These are phyloP conservation scores for Diplolepis rosae DNA, from an alignment of 2,888 invertebrate species.

Conservation along the genomic window DNA sequence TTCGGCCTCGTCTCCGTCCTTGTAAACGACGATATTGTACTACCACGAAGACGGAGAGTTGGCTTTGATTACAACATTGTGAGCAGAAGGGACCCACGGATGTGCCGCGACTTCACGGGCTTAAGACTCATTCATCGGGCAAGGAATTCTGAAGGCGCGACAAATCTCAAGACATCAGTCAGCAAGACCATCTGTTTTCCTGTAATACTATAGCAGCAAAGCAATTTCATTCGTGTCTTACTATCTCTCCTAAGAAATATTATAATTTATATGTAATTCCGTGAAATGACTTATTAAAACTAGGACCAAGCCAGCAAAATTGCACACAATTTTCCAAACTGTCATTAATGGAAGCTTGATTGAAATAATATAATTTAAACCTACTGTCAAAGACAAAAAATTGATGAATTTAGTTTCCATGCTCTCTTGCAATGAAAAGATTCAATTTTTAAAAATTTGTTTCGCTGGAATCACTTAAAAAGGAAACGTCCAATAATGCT, in stretches of 20 bases:
- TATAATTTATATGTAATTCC: constrained; percentile 10
- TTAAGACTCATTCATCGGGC: constrained; percentile 56
- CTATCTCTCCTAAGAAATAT: not conserved
- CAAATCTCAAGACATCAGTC: constrained; percentile 47
- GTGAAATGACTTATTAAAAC: not conserved
- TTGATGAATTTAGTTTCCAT: too few species aligned
- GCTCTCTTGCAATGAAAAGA: too few species aligned
- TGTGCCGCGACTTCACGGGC: constrained; percentile 59
- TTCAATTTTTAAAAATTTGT: not conserved
- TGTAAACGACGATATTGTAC: constrained; percentile 67
- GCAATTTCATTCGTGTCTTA: not conserved
- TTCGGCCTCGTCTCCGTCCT: constrained; percentile 49
- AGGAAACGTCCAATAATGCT: not conserved
- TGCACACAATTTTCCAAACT: not conserved
- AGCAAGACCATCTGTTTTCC: not conserved
- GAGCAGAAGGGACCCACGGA: constrained; percentile 56
- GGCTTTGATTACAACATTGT: constrained; percentile 71
- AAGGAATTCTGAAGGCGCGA: constrained; percentile 43
- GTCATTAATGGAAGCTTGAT: not conserved
- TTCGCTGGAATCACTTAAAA: not conserved
- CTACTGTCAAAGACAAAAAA: too few species aligned
- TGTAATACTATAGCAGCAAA: not conserved
- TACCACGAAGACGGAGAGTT: constrained; percentile 52
- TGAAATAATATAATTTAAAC: not conserved
- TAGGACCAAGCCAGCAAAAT: not conserved